Percentiles rank a stretch among this genome's conserved stretches.
These are phyloP conservation scores for Malaclemys terrapin DNA, from an alignment of 2,113 vertebrate species.

Conservation along the genomic window DNA sequence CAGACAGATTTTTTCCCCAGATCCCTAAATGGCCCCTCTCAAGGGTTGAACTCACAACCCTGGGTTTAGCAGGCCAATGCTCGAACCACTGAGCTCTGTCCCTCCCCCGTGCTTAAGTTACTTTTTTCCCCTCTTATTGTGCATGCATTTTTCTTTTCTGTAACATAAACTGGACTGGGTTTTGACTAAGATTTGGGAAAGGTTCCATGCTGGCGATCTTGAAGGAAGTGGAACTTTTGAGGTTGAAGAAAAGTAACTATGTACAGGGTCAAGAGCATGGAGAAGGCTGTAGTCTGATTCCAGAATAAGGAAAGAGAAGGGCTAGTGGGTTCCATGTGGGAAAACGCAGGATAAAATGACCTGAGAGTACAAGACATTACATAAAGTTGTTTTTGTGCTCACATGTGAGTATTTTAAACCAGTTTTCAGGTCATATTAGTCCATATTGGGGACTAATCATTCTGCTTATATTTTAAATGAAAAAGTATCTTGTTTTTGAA, in stretches of 20 bases:
- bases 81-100: too few species aligned
- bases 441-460: accelerated
- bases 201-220: neutral
- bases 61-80: too few species aligned
- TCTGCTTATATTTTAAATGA: neutral
- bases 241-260: neutral
- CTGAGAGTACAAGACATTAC: neutral
- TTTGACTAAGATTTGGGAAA: neutral
- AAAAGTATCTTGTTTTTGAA: neutral
- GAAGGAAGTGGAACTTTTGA: neutral
- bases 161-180: neutral
- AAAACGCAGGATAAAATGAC: accelerated
- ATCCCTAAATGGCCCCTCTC: too few species aligned
- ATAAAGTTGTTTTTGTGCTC: neutral
- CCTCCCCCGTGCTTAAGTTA: too few species aligned
- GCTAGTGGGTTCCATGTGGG: neutral
- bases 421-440: accelerated
- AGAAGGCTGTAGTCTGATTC: neutral
- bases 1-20: too few species aligned
- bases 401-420: accelerated
- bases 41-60: too few species aligned
- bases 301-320: neutral
- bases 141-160: neutral
- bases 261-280: neutral
- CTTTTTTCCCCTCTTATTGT: too few species aligned